Evolutionary conservation across 2,888 invertebrate species (phyloP), one percentile per base, ranked within the genome.

Genomic region (Amphipoea oculea): DNA sequence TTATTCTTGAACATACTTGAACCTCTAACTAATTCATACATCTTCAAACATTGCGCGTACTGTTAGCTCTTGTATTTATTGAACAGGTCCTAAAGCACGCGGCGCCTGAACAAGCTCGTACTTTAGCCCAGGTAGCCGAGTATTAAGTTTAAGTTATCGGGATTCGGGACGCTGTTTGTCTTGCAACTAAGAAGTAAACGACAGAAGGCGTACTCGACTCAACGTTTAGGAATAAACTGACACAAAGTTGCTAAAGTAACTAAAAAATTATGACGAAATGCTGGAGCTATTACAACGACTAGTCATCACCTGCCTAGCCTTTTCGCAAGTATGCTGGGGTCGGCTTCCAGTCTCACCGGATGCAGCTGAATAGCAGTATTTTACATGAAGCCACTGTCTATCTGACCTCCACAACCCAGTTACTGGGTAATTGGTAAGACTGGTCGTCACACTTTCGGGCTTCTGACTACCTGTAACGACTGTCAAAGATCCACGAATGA

Each of bases 71-170:
- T 86, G 42, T 79, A 69, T 82, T 86, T 48, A 86, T 79, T 68
- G 62, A 85, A 51, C 79, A 63, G 51, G 63, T 74, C 60, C 45
- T 36, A 54, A 68, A 78, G 40, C 67, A 71, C 70, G 62, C 63
- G 45, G 12, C 68, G 60, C 65, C 86, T 78, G 79, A 79, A 68
- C 76, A 86, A 76, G 83, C 86, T 73, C 54, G 60, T 60, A 79
- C 79, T 73, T 74, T 29, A 12, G n/a, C 73, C 54, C 79, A 86
- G 86, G 84, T 80, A 77, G 42, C 65, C 68, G 42, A 79, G 76
- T 73, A 86, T 73, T 69, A 79, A 83, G 57, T 77, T 72, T 45
- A 84, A 84, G 76, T 86, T 86, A 84, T 86, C 79, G 79, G 70
- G 63, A 60, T 84, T 73, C 63, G 73, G 84, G 68, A 63, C 76